phyloP scores from a whole-genome alignment of 1,140 invertebrate species.

The Drosophila fuyamai region DNA sequence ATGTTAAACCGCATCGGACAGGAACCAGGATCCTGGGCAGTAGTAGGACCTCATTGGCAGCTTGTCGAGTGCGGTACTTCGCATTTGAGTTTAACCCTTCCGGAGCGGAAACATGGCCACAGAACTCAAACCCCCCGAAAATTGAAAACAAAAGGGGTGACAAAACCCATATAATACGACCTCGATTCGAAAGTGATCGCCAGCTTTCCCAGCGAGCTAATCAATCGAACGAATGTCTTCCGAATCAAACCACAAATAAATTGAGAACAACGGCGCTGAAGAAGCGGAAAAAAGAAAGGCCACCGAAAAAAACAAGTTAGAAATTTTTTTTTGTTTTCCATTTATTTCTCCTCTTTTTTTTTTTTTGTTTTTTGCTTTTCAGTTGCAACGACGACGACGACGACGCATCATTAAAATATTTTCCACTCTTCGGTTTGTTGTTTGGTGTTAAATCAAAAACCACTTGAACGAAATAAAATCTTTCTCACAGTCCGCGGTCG shows the following conservation, averaged over 20 bases:
- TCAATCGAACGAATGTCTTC: constrained; percentile 63
- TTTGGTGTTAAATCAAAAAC: constrained; percentile 82
- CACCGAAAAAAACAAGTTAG: constrained; percentile 73
- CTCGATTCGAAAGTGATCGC: constrained; percentile 46
- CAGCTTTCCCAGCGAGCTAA: constrained; percentile 54
- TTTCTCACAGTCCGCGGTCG: constrained; percentile 73
- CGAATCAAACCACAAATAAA: constrained; percentile 51
- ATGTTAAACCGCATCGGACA: constrained; percentile 70
- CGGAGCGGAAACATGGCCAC: constrained; percentile 1
- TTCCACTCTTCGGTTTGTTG: constrained; percentile 62
- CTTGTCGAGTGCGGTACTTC: constrained; percentile 61
- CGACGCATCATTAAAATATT: constrained; percentile 81
- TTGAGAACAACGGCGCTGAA: constrained; percentile 46
- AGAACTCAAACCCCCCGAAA: not conserved
- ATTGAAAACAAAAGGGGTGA: constrained; percentile 11
- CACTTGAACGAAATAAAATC: constrained; percentile 82
- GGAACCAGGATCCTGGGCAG: constrained; percentile 22
- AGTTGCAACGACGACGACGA: constrained; percentile 59
- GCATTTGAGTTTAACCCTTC: constrained; percentile 35
- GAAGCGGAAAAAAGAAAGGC: constrained; percentile 50
- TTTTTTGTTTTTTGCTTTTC: constrained; percentile 32
- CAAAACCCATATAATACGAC: constrained; percentile 18
- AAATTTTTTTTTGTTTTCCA: constrained; percentile 69
- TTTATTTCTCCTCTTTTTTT: constrained; percentile 27
- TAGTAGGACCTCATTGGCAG: constrained; percentile 56